These are phyloP conservation scores for Apistogramma diplotaenia DNA, from an alignment of 2,113 vertebrate genomes.

Conservation along the genomic window DNA sequence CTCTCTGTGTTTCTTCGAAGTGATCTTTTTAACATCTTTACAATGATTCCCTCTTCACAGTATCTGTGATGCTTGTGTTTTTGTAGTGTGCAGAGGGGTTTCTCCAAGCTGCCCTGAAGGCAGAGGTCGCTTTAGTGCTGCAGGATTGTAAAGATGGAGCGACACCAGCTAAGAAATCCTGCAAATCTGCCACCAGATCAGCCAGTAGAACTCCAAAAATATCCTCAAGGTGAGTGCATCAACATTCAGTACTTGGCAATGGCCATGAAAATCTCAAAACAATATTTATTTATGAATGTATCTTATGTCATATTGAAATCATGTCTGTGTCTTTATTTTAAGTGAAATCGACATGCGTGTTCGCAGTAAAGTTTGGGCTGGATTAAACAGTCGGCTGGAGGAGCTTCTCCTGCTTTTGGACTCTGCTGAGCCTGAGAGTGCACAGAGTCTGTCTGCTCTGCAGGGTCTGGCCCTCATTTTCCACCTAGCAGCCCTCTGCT, in stretches of 20 bases:
- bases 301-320: background rate
- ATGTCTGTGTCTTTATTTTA: background rate
- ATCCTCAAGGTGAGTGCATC: slow-evolving; percentile 32
- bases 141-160: slow-evolving; percentile 47
- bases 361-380: slow-evolving; percentile 82
- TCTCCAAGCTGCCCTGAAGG: slow-evolving; percentile 81
- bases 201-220: background rate
- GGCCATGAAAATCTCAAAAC: background rate
- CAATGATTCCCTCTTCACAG: background rate
- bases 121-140: slow-evolving; percentile 60
- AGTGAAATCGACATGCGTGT: slow-evolving; percentile 82
- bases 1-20: background rate
- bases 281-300: background rate
- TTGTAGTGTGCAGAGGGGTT: slow-evolving; percentile 85
- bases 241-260: background rate
- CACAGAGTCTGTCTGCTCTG: slow-evolving; percentile 63
- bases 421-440: slow-evolving; percentile 8
- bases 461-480: slow-evolving; percentile 82
- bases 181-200: slow-evolving; percentile 27
- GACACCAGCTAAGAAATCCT: slow-evolving; percentile 47
- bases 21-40: background rate
- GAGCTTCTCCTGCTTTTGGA: slow-evolving; percentile 79
- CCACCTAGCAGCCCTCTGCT: slow-evolving; percentile 83
- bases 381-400: slow-evolving; percentile 73
- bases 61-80: background rate